A percentile compares a stretch with the other conserved stretches of the same genome.
These are phyloP conservation scores for Lophochroa leadbeateri DNA, from an alignment of 2,113 vertebrate genomes.

Conservation along the genomic window DNA sequence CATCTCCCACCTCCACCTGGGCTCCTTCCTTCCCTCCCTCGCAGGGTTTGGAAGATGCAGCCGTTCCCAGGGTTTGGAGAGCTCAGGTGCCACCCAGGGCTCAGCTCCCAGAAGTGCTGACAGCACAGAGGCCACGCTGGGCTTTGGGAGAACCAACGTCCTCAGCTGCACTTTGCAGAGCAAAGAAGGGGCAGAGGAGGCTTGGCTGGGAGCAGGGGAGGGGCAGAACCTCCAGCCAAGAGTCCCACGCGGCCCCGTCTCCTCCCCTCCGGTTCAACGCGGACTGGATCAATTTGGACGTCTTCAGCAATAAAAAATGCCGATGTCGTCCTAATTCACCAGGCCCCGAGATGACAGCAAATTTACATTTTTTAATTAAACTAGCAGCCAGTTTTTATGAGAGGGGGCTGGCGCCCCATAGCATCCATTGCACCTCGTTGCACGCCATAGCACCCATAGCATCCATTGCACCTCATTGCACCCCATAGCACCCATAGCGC, in stretches of 20 bases:
- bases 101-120: conserved; percentile 9
- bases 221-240: conserved; percentile 16
- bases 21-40: background rate
- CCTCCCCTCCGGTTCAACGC: conserved; percentile 60
- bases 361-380: conserved; percentile 99
- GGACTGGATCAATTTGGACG: conserved; percentile 96
- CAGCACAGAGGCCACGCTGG: background rate
- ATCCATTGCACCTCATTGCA: too few species aligned
- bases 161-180: conserved; percentile 24
- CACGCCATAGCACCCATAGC: too few species aligned
- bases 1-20: background rate
- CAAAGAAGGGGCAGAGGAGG: background rate
- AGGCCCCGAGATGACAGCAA: conserved; percentile 99
- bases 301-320: conserved; percentile 99
- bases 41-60: background rate
- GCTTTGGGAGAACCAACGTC: conserved; percentile 4
- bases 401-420: conserved; percentile 99
- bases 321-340: conserved; percentile 98
- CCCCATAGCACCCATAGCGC: too few species aligned
- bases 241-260: conserved; percentile 22
- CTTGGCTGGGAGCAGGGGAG: conserved; percentile 43
- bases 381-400: conserved; percentile 99
- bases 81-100: conserved; percentile 35
- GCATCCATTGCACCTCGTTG: too few species aligned
- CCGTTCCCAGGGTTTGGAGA: conserved; percentile 4